A percentile compares a stretch with the other conserved stretches of the same genome.
These are phyloP conservation scores for Ptychadena robeensis DNA, from an alignment of 2,797 vertebrate genomes.

Conservation along the genomic window DNA sequence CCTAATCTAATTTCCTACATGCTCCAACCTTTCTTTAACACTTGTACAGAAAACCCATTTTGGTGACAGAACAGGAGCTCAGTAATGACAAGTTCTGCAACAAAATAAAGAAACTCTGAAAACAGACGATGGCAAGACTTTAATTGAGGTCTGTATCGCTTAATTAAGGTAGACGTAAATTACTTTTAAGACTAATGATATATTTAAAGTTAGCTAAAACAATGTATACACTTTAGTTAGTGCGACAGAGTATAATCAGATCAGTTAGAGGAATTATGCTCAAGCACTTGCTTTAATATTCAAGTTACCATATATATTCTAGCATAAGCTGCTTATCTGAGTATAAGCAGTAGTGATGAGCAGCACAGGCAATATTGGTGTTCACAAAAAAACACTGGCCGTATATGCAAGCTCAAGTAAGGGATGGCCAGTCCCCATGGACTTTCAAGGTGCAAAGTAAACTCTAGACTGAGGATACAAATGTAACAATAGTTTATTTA, in stretches of 20 bases:
- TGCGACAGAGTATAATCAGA: background rate
- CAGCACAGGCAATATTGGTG: too few species aligned
- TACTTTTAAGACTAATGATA: background rate
- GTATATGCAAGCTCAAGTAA: too few species aligned
- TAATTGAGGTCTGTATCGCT: conserved; percentile 3
- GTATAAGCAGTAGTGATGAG: too few species aligned
- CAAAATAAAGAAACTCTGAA: conserved; percentile 18
- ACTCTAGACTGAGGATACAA: too few species aligned
- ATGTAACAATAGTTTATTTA: too few species aligned
- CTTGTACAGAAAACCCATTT: conserved; percentile 46
- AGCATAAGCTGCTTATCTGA: too few species aligned
- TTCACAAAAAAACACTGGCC: too few species aligned
- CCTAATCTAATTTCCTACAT: conserved; percentile 58
- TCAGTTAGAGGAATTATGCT: too few species aligned
- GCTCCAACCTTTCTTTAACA: conserved; percentile 47
- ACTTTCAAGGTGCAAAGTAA: too few species aligned
- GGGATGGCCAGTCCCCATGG: too few species aligned
- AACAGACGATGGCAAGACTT: background rate
- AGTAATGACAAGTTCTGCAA: conserved; percentile 1
- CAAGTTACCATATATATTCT: too few species aligned
- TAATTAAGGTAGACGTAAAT: background rate
- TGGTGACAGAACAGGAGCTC: conserved; percentile 9
- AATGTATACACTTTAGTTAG: background rate
- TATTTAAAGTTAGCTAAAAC: background rate
- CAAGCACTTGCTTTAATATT: background rate